These are phyloP conservation scores for Lissonota sp. DNA, from an alignment of 2,888 invertebrate genomes.

Conservation along the genomic window DNA sequence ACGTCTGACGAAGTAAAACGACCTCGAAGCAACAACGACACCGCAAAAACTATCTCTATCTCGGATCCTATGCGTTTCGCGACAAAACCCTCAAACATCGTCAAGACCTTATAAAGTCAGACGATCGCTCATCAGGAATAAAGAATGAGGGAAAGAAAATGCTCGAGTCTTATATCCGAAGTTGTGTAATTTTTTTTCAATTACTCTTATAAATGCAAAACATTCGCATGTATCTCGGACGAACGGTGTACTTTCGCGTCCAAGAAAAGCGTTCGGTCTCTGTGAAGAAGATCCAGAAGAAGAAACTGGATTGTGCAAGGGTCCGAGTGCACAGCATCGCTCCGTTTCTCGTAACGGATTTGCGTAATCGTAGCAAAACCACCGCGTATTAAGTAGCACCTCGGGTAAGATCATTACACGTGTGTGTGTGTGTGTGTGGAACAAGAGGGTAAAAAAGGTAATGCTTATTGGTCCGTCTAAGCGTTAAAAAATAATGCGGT, in stretches of 20 bases:
- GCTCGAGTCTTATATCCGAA: too few relatives aligned
- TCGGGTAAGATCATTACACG: not conserved
- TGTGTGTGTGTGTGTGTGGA: not conserved
- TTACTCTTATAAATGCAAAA: too few relatives aligned
- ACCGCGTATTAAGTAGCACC: conserved; percentile 20
- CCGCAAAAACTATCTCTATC: too few relatives aligned
- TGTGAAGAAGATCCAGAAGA: conserved; percentile 25
- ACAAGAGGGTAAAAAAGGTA: not conserved
- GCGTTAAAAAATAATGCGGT: conserved; percentile 11
- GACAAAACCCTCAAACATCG: too few relatives aligned
- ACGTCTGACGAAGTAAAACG: too few relatives aligned
- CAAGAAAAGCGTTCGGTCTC: conserved; percentile 43
- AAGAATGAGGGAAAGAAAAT: too few relatives aligned
- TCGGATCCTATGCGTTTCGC: too few relatives aligned
- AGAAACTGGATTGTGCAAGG: conserved; percentile 56
- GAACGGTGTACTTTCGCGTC: not conserved
- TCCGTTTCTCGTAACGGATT: conserved; percentile 79
- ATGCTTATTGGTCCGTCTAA: conserved; percentile 11
- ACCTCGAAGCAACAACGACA: too few relatives aligned
- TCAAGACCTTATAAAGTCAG: too few relatives aligned
- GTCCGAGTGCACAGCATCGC: conserved; percentile 65
- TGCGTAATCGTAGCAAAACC: conserved; percentile 75
- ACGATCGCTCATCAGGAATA: too few relatives aligned
- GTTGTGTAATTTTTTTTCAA: too few relatives aligned
- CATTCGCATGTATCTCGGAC: too few relatives aligned